Base-by-base conservation (phyloP, 2,113 vertebrate species). In the Eira barbara region DNA sequence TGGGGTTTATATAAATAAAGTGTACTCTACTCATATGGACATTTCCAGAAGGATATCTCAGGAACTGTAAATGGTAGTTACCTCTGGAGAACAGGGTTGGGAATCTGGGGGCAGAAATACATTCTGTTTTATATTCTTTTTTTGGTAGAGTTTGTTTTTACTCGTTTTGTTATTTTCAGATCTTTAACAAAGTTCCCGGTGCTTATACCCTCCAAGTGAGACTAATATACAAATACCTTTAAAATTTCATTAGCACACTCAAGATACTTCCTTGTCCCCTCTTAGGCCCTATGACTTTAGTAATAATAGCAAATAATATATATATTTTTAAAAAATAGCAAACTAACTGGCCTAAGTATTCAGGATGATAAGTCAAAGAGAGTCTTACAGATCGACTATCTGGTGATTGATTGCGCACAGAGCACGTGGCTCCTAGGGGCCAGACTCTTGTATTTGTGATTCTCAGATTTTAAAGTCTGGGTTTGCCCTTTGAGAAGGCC, bases 31-130 rank as follows among this genome's bases (percentile, higher is more conserved):
- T 36, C 36, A 17, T 20, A 59, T 7, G 14, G 47, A 67, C 67
- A 65, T 86, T 93, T 93, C 89, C 73, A 91, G 49, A 96, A 92
- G 74, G 25, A 25, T 57, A 67, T 25, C 36, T 89, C 93, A 86
- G 79, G 31, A 84, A 79, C 3, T 88, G 3, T 81, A 23, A 76
- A 45, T 81, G 36, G 63, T 27, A 82, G n/a, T 71, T 89, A 39
- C 3, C 67, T 39, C 9, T 91, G 52, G 42, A 20, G 45, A 81
- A 55, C 4, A 86, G n/a, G 17, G 74, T 0, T 93, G 42, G 81
- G 82, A 88, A 59, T 76, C 15, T 83, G 29, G 7, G 29, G n/a
- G 65, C 34, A 39, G 11, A 63, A 9, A 71, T 6, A 57, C 25
- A 57, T 71, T 78, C 78, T 42, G 31, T 83, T 96, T 83, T 31